Percentiles rank a stretch among this genome's conserved stretches.
Evolutionary conservation across 2,113 vertebrate species (phyloP).

Genomic region (Brachyhypopomus occidentalis): DNA sequence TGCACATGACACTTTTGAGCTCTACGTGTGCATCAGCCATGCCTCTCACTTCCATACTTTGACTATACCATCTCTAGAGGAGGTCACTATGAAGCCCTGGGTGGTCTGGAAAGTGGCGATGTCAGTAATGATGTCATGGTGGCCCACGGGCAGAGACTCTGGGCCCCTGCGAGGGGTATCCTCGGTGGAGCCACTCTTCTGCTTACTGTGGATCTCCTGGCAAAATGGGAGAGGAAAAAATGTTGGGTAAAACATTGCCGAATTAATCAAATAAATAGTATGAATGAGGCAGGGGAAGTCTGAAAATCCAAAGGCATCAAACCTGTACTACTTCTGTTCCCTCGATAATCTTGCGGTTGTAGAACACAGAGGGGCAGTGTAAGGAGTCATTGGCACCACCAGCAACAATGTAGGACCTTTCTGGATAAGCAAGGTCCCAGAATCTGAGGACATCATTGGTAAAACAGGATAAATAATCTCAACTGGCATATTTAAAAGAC

Average conservation of each 20-base stretch:
- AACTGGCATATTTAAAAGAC: not conserved
- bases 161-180: constrained; percentile 89
- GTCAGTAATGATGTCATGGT: constrained; percentile 97
- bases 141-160: constrained; percentile 90
- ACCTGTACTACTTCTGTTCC: constrained; percentile 98
- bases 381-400: constrained; percentile 83
- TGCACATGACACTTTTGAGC: not conserved
- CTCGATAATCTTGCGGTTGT: constrained; percentile 96
- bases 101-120: constrained; percentile 97
- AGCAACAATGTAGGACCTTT: constrained; percentile 91
- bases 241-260: not conserved
- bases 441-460: constrained; percentile 76
- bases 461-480: not conserved
- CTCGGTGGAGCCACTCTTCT: constrained; percentile 87
- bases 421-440: constrained; percentile 96
- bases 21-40: not conserved
- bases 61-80: constrained; percentile 94
- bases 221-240: constrained; percentile 8
- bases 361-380: constrained; percentile 88
- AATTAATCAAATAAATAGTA: not conserved
- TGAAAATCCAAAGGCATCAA: constrained; percentile 6
- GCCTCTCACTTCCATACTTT: constrained; percentile 94
- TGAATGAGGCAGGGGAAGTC: not conserved
- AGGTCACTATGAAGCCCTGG: constrained; percentile 96
- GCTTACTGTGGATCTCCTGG: constrained; percentile 97